Conservation (phyloP, 2,113 vertebrate genomes). For the Cinclus mexicanus region DNA sequence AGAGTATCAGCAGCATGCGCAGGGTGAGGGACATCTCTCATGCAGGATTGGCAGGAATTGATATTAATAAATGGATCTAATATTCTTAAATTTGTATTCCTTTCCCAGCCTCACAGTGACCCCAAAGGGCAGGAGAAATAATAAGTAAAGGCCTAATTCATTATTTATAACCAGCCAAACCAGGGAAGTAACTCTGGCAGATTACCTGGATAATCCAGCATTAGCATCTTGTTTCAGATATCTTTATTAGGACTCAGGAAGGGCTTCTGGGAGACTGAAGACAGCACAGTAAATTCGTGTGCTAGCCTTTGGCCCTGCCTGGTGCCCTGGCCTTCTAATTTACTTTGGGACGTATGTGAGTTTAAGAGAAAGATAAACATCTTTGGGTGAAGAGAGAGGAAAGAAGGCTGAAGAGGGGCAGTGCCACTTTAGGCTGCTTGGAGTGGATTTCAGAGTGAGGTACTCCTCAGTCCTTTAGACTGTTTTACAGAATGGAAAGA, state of each 20-base stretch:
- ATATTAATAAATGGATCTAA: constrained; percentile 63
- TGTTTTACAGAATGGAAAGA: neutral
- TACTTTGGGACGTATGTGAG: neutral
- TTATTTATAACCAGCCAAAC: constrained; percentile 65
- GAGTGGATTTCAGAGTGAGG: neutral
- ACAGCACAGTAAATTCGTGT: neutral
- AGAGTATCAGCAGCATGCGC: neutral
- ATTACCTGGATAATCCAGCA: constrained; percentile 64
- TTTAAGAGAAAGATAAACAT: neutral
- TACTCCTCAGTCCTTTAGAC: neutral
- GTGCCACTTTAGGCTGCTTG: neutral
- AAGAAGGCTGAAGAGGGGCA: neutral
- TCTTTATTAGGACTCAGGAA: constrained; percentile 58
- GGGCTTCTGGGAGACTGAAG: neutral
- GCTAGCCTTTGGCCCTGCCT: constrained; percentile 36
- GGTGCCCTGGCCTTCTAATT: neutral
- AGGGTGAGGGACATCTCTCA: neutral
- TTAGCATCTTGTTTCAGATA: constrained; percentile 44
- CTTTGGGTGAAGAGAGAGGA: neutral
- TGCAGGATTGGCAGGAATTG: constrained; percentile 41
- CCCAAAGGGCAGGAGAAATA: constrained; percentile 66
- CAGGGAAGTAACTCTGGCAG: constrained; percentile 36
- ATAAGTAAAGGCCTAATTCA: constrained; percentile 64
- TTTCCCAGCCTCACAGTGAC: constrained; percentile 18
- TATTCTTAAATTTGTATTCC: constrained; percentile 67